Evolutionary conservation across 2,113 vertebrate genomes (phyloP).

Genomic region (Pygoscelis adeliae): DNA sequence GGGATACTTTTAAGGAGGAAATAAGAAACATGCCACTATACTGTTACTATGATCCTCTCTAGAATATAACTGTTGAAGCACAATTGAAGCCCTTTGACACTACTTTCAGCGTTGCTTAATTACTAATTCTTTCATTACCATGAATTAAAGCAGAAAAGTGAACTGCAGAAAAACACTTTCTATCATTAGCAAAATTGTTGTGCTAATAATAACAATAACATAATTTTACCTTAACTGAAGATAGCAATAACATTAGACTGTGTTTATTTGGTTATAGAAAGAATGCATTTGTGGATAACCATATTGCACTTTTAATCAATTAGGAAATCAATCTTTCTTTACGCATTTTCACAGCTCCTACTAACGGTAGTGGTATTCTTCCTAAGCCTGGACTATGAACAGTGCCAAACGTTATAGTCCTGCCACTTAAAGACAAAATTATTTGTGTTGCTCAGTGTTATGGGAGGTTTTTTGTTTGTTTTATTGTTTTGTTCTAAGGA

Average conservation of each 20-base stretch:
- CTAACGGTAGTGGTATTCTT: not conserved
- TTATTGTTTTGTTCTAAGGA: not conserved
- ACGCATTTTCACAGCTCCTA: not conserved
- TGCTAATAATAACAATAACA: not conserved
- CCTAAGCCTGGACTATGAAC: not conserved
- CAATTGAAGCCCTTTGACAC: not conserved
- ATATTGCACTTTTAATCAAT: not conserved
- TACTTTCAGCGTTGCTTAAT: not conserved
- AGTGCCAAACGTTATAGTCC: not conserved
- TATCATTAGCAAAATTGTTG: not conserved
- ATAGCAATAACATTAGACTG: not conserved
- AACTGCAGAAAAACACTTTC: not conserved
- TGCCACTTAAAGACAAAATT: not conserved
- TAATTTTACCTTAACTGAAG: not conserved
- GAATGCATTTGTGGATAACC: not conserved
- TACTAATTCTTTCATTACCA: not conserved
- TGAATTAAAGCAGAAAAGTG: not conserved
- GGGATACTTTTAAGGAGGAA: not conserved
- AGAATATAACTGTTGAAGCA: not conserved
- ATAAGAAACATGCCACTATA: not conserved
- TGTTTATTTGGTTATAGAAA: not conserved
- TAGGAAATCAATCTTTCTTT: not conserved
- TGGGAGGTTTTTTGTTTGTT: accelerated
- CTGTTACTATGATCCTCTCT: not conserved
- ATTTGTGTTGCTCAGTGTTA: not conserved